Evolutionary conservation across 2,888 invertebrate species (phyloP).

Genomic region (Mesorhabditis sp.): DNA sequence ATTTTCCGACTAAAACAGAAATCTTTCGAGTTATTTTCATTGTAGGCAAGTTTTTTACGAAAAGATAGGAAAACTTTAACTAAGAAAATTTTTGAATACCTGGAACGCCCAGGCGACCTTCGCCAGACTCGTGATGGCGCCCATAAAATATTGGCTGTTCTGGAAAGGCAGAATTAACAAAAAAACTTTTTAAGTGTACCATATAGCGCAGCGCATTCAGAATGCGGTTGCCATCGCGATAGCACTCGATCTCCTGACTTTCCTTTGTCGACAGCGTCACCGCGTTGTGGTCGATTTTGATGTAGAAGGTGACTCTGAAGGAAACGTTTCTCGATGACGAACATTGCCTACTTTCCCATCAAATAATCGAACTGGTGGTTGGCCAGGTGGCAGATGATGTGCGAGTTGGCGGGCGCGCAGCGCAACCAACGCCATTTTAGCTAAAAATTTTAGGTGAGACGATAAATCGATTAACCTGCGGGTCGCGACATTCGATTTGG

Average conservation of each 20-base stretch:
- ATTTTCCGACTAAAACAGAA: no score
- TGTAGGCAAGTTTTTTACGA: no score
- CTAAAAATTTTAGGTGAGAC: background rate
- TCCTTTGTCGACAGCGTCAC: slow-evolving; percentile 39
- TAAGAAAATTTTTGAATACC: no score
- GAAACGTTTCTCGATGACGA: background rate
- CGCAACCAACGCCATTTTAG: slow-evolving; percentile 36
- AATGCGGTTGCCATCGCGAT: slow-evolving; percentile 28
- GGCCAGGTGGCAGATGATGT: slow-evolving; percentile 27
- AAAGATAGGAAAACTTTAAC: no score
- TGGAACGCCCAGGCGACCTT: no score
- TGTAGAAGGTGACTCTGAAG: slow-evolving; percentile 31
- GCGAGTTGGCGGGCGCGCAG: slow-evolving; percentile 25
- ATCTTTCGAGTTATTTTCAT: no score
- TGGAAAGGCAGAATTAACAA: background rate
- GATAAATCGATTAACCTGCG: slow-evolving; percentile 19
- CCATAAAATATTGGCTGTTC: no score
- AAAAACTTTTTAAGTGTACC: slow-evolving; percentile 13
- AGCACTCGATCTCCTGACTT: slow-evolving; percentile 37
- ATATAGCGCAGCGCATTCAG: slow-evolving; percentile 23
- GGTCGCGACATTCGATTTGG: slow-evolving; percentile 22
- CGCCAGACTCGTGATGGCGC: no score
- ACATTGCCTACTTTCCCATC: slow-evolving; percentile 29
- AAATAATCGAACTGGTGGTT: slow-evolving; percentile 39
- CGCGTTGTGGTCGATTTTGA: slow-evolving; percentile 24